These are phyloP conservation scores for Cricetomys ansorgei DNA, from an alignment of 2,113 vertebrate species.

Conservation along the genomic window DNA sequence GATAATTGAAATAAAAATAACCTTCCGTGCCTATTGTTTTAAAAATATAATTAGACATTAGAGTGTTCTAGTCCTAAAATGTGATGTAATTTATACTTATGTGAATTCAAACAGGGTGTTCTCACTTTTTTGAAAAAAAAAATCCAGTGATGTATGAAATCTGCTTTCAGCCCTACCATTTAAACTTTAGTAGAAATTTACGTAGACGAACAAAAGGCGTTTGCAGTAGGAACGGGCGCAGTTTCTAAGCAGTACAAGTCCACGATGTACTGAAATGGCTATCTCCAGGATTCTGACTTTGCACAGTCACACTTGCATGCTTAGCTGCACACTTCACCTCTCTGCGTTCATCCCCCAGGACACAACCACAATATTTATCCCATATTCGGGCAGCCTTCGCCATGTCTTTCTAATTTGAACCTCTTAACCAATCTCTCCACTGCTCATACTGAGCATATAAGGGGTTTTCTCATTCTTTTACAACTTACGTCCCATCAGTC, in stretches of 20 bases:
- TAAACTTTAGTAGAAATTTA: slow-evolving; percentile 10
- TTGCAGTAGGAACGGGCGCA: not conserved
- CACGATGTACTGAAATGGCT: not conserved
- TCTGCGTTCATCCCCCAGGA: not conserved
- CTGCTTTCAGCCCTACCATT: not conserved
- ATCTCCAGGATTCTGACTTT: not conserved
- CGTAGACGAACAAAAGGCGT: not conserved
- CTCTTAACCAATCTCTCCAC: not conserved
- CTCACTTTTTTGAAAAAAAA: not conserved
- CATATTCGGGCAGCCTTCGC: not conserved
- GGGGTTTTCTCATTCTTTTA: not conserved
- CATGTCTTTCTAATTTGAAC: not conserved
- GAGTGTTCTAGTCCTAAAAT: not conserved
- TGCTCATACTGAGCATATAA: not conserved
- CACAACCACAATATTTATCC: not conserved
- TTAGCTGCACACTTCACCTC: not conserved
- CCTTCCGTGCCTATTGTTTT: not conserved
- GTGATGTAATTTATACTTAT: not conserved
- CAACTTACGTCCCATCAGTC: too few relatives aligned
- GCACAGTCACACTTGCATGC: not conserved
- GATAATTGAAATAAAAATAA: not conserved
- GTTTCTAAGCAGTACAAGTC: not conserved
- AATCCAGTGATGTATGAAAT: not conserved
- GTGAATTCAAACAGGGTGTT: not conserved
- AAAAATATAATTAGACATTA: not conserved